Evolutionary conservation across 2,113 vertebrate genomes (phyloP), one percentile per base, ranked within the genome.

Genomic region (Hirundichthys speculiger): DNA sequence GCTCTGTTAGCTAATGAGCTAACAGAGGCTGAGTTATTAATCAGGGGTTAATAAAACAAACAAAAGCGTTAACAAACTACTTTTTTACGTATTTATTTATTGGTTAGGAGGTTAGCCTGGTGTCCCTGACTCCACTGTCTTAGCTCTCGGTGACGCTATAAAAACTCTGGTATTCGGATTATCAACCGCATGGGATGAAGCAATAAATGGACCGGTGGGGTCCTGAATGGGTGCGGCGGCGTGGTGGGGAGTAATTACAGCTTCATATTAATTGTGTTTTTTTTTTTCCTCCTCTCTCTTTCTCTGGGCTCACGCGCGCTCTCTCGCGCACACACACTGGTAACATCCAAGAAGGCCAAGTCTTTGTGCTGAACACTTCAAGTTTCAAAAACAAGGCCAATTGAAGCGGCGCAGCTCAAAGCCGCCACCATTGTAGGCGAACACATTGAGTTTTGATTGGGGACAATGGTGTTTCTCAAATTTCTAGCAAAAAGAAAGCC

Each of bases 381-480:
- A 96, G 94, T 96, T 96, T 96, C 94, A 96, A 96, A 96, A 96
- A 97, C 95, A 96, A 94, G 94, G 90, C 90, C 94, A 93, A 96
- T 96, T 94, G 94, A 95, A 94, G 93, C 93, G 91, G 93, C 88
- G 88, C 82, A 85, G 94, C 95, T 96, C 95, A 96, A 96, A 96
- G 94, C 90, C 88, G 86, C 88, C 87, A 77, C 93, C 92, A 94
- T 96, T 96, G 95, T 95, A 85, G 89, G 88, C 83, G 83, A 94
- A 95, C 94, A 94, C 95, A 94, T 93, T 95, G 96, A 96, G 96
- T 96, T 97, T 96, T 95, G 94, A 94, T 96, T 95, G 93, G 86
- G 94, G 93, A 97, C 95, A 97, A 97, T 95, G 89, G 95, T 95
- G 96, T 96, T 96, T 95, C 96, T 96, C 96, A 95, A 95, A 96